Conservation (phyloP, 2,888 invertebrate species). For the Eristalinus aeneus region DNA sequence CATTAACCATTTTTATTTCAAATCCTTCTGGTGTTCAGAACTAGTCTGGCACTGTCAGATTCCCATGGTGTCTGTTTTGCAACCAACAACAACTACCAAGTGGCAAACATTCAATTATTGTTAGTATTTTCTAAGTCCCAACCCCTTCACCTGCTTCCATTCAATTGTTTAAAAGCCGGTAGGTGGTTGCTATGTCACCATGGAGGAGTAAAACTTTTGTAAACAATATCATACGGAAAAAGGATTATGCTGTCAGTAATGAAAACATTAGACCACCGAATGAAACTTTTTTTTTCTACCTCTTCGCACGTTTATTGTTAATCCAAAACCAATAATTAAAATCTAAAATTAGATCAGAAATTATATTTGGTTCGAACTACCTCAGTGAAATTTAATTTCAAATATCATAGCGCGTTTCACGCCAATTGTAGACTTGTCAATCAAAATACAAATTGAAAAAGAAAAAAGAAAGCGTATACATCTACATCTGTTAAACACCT, state of each 20-base stretch:
- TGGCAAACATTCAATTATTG: constrained; percentile 26
- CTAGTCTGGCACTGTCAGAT: constrained; percentile 2
- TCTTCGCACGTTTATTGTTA: constrained; percentile 7
- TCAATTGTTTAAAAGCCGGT: constrained; percentile 34
- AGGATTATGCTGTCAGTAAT: constrained; percentile 39
- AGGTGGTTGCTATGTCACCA: constrained; percentile 65
- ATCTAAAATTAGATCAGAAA: constrained; percentile 3
- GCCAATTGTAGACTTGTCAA: constrained; percentile 54
- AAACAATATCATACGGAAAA: constrained; percentile 42
- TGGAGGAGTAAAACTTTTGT: constrained; percentile 36
- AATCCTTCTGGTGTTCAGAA: constrained; percentile 10
- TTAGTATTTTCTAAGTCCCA: constrained; percentile 55
- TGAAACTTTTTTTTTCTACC: background rate
- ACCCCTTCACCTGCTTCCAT: constrained; percentile 6
- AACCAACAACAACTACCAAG: constrained; percentile 45
- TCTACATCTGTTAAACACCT: constrained; percentile 11
- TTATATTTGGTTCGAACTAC: constrained; percentile 29
- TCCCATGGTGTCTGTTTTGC: constrained; percentile 46
- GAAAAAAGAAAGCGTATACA: constrained; percentile 8
- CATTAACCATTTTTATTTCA: background rate
- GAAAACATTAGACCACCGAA: constrained; percentile 49
- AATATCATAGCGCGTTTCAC: constrained; percentile 20
- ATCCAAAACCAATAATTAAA: constrained; percentile 20
- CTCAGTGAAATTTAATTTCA: constrained; percentile 40
- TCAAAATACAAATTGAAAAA: constrained; percentile 43